Base-by-base conservation (phyloP, 2,797 vertebrate genomes). In the Ptychadena robeensis region DNA sequence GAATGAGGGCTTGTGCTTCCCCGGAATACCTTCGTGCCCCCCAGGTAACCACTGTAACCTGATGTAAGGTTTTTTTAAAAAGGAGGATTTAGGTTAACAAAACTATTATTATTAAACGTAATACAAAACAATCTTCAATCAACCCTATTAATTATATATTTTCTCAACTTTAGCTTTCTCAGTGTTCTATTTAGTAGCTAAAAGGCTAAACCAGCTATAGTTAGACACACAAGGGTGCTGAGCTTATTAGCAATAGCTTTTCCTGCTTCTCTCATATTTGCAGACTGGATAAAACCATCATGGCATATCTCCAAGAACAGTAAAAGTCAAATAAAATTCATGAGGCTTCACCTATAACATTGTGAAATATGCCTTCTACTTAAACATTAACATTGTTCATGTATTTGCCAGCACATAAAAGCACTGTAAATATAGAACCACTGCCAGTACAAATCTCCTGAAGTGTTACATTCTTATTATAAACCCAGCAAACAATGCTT, bases 321-420 rank as follows among this genome's bases (percentile, higher is more conserved):
- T 35, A 34, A 9, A 18, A 67, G 15, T 67, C 32, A 35, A 34
- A 67, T 35, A 34, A 11, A 67, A 67, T 35, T 67, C 3, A 67
- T 67, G 31, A 22, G n/a, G 34, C 31, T 22, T 18, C 32, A 34
- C 15, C 9, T 67, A 9, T 67, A 35, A 67, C 9, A n/a, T 67
- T 35, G 7, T 67, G 65, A 67, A 67, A 67, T 67, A 67, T 67
- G 65, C 65, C 15, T 67, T 35, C 35, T 67, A 67, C 22, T 67
- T 35, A 67, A 67, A 22, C 31, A 22, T 34, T 35, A 34, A 32
- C 32, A n/a, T 31, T 69, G 25, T 9, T 22, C 11, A 9, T 35
- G 10, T 35, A 67, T 68, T 31, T 37, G 25, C 38, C 10, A 32
- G 44, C 44, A 34, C 40, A 77, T 66, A n/a, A 53, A 32, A 78